Base-by-base conservation (phyloP, 2,113 vertebrate genomes). In the Xiphophorus maculatus region DNA sequence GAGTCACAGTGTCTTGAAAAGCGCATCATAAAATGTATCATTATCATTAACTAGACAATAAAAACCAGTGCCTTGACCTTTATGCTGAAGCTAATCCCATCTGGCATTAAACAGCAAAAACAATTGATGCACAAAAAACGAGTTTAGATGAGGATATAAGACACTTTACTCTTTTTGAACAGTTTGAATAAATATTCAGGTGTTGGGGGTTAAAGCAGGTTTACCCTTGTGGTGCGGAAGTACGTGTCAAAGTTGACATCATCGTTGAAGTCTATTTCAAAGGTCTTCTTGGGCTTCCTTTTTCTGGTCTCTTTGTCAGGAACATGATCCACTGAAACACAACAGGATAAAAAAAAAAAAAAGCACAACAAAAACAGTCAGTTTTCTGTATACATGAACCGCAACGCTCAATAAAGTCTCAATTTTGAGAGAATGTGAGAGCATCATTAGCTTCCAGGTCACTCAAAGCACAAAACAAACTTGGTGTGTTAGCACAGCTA, bases 201-300 rank as follows among this genome's bases (percentile, higher is more conserved):
- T 48, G 15, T 17, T 19, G 14, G 44, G 44, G 17, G 17, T 48
- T 48, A 48, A 19, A 3, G 58, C 1, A 58, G 1, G n/a, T 89
- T 63, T 91, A 98, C 97, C 94, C 94, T 96, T 42, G 96, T 95
- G 82, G 94, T 94, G 63, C 80, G 85, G 92, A 98, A 98, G 85
- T 94, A 83, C 0, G 60, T 70, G 42, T 95, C 85, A 69, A 99
- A 97, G 87, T 97, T 93, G 64, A 96, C 72, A 4, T 97, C 94
- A 1, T 95, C 95, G 1, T 92, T 93, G 88, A 98, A 98, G 89
- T 96, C 89, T 0, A 98, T 90, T 86, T 97, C 93, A 71, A 97
- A 96, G 0, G 66, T 82, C 77, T 96, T 96, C 90, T 94, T 97
- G 9, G 90, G 58, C 3, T 79, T 93, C 71, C 90, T 95, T 71